Percentiles rank a stretch among this genome's conserved stretches.
These are phyloP conservation scores for Leptinotarsa haldemani DNA, from an alignment of 2,888 invertebrate species.

Conservation along the genomic window DNA sequence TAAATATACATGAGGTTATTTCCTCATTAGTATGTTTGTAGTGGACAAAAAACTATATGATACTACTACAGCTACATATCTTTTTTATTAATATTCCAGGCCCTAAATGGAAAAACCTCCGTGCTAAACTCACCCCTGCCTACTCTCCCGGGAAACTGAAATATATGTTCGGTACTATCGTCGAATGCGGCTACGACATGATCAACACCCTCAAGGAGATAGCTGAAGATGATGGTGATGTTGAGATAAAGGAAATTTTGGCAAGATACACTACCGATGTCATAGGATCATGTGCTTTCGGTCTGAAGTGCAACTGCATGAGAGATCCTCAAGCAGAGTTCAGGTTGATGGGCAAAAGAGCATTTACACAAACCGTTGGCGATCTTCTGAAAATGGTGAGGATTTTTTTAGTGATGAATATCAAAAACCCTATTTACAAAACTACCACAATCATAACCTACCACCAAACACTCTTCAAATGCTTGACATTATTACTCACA, in stretches of 20 bases:
- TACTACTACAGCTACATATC: too few species aligned
- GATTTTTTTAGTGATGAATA: too few species aligned
- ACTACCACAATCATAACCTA: too few species aligned
- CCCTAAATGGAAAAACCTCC: slow-evolving; percentile 73
- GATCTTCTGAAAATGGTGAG: slow-evolving; percentile 59
- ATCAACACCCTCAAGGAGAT: slow-evolving; percentile 63
- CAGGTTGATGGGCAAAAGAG: slow-evolving; percentile 59
- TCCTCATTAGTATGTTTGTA: too few species aligned
- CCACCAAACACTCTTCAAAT: too few species aligned
- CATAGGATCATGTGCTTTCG: slow-evolving; percentile 73
- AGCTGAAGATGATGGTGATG: slow-evolving; percentile 48
- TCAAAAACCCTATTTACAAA: too few species aligned
- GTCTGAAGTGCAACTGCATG: slow-evolving; percentile 72
- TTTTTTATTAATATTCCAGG: slow-evolving; percentile 57
- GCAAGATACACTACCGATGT: slow-evolving; percentile 74
- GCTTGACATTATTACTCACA: too few species aligned
- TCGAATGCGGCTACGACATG: slow-evolving; percentile 70
- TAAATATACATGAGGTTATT: too few species aligned
- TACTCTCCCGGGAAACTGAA: slow-evolving; percentile 78
- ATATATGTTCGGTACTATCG: slow-evolving; percentile 72
- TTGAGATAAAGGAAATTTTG: slow-evolving; percentile 68
- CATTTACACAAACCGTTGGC: slow-evolving; percentile 59
- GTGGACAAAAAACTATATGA: too few species aligned
- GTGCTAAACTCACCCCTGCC: slow-evolving; percentile 74
- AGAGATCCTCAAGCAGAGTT: slow-evolving; percentile 70